Conservation (phyloP, 2,888 invertebrate species). For the Malachius bipustulatus region DNA sequence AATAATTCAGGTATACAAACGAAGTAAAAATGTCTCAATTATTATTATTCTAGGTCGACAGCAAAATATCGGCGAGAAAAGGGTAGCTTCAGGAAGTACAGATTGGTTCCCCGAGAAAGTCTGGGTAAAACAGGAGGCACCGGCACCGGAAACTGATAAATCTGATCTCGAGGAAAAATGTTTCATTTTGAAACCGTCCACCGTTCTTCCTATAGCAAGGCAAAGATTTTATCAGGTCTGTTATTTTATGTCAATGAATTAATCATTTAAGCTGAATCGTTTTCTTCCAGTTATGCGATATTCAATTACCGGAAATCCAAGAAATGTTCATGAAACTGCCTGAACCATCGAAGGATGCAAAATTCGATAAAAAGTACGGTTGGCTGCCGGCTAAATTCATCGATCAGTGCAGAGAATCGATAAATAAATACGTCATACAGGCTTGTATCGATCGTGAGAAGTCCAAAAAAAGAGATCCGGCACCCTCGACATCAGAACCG, state of each 20-base stretch:
- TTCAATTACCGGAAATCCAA: slow-evolving; percentile 68
- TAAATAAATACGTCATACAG: slow-evolving; percentile 41
- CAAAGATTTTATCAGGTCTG: slow-evolving; percentile 82
- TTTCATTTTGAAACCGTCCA: slow-evolving; percentile 55
- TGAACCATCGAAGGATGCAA: slow-evolving; percentile 43
- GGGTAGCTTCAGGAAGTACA: too few relatives aligned
- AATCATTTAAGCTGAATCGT: slow-evolving; percentile 2
- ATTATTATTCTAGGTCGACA: too few relatives aligned
- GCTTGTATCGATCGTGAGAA: too few relatives aligned
- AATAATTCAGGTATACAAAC: too few relatives aligned
- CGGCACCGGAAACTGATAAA: background rate
- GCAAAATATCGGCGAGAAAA: too few relatives aligned
- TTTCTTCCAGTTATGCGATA: slow-evolving; percentile 58
- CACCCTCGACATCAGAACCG: too few relatives aligned
- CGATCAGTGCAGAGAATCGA: slow-evolving; percentile 58
- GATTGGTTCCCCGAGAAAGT: too few relatives aligned
- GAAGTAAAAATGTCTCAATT: too few relatives aligned
- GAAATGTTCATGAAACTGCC: slow-evolving; percentile 58
- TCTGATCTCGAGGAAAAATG: slow-evolving; percentile 35
- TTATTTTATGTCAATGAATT: too few relatives aligned
- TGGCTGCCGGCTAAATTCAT: slow-evolving; percentile 66
- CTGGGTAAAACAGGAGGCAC: too few relatives aligned
- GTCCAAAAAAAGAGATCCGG: too few relatives aligned
- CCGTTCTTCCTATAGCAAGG: slow-evolving; percentile 65
- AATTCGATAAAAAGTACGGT: slow-evolving; percentile 62